These are phyloP conservation scores for Nowickia ferox DNA, from an alignment of 2,888 invertebrate species.

Conservation along the genomic window DNA sequence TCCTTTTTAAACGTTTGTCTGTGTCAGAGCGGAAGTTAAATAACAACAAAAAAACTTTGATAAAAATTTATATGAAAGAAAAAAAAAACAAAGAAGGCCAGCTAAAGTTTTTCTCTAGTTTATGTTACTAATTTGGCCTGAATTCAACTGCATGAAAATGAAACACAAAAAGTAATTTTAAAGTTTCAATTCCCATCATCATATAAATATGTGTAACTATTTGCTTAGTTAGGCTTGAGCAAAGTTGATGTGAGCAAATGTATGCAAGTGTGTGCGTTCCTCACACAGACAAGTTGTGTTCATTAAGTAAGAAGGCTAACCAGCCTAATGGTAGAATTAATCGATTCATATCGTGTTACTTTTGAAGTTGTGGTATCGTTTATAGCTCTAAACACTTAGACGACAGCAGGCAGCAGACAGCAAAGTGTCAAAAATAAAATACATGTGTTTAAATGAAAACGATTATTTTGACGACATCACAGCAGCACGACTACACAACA, in stretches of 20 bases:
- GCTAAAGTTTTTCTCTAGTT: slow-evolving; percentile 5
- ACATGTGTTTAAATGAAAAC: too few species aligned
- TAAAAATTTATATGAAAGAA: not conserved
- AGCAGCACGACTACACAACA: too few species aligned
- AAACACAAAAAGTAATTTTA: slow-evolving; percentile 6
- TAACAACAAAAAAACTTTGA: not conserved
- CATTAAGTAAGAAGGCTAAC: not conserved
- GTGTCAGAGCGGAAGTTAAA: not conserved
- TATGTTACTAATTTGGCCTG: slow-evolving; percentile 42
- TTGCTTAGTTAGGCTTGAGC: not conserved
- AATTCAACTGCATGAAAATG: slow-evolving; percentile 11
- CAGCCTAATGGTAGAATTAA: not conserved
- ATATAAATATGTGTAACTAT: not conserved
- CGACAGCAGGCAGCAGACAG: too few species aligned
- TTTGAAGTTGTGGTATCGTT: too few species aligned
- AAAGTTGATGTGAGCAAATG: not conserved
- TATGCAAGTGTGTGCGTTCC: not conserved
- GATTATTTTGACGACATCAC: too few species aligned
- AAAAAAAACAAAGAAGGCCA: not conserved
- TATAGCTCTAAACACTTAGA: too few species aligned
- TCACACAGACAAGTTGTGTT: not conserved
- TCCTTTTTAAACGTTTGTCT: slow-evolving; percentile 33
- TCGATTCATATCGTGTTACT: too few species aligned
- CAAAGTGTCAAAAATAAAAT: too few species aligned
- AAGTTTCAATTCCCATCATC: not conserved